Evolutionary conservation across 2,113 vertebrate genomes (phyloP).

Genomic region (Paedocypris sp.): DNA sequence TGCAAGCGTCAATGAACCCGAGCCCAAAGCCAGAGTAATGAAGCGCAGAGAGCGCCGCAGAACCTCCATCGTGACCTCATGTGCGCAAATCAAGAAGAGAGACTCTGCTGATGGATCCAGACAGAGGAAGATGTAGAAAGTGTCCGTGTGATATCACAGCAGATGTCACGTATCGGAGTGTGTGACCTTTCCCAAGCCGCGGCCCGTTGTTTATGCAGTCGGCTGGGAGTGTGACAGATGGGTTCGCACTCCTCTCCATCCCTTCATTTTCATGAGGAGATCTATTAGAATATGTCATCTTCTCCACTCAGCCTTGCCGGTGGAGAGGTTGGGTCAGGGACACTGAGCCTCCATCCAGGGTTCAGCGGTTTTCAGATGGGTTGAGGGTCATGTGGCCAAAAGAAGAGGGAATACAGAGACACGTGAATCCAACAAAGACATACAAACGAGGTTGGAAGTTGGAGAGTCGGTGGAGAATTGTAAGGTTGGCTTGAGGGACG

Average conservation of each 20-base stretch:
- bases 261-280: slow-evolving; percentile 28
- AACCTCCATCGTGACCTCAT: no score
- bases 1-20: no score
- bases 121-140: not conserved
- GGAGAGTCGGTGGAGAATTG: no score
- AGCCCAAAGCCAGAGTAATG: no score
- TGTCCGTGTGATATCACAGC: slow-evolving; percentile 1
- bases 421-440: no score
- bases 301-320: slow-evolving; percentile 4
- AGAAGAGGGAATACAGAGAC: no score
- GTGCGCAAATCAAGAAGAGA: no score
- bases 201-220: slow-evolving; percentile 6
- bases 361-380: no score
- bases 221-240: slow-evolving; percentile 18
- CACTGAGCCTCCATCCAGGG: not conserved
- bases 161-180: slow-evolving; percentile 14
- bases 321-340: not conserved
- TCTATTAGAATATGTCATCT: slow-evolving; percentile 27
- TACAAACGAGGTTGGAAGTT: no score
- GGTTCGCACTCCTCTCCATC: not conserved
- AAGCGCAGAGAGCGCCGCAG: no score
- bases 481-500: no score
- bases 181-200: slow-evolving; percentile 9
- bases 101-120: not conserved
- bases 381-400: no score